A percentile compares a stretch with the other conserved stretches of the same genome.
phyloP scores from a whole-genome alignment of 1,140 invertebrate species.

The Penaeus vannamei region DNA sequence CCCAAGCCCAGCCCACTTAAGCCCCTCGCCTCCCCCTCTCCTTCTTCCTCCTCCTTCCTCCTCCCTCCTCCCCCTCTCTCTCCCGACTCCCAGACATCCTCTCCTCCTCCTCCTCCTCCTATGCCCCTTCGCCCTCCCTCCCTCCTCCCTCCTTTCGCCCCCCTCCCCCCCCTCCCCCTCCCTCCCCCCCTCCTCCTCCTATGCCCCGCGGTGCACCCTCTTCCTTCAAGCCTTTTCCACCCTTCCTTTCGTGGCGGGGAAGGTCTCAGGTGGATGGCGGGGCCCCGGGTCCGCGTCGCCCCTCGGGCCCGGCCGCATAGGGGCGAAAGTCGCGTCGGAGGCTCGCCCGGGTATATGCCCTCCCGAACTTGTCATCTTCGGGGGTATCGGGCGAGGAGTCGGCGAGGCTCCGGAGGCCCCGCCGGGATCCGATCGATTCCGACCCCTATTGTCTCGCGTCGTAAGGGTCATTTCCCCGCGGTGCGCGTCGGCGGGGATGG shows the following conservation, averaged over 20 bases:
- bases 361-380: slow-evolving; percentile 43
- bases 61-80: slow-evolving; percentile 61
- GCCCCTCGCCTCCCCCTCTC: background rate
- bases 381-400: slow-evolving; percentile 44
- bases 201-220: slow-evolving; percentile 57
- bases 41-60: no score
- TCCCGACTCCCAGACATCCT: slow-evolving; percentile 1
- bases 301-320: background rate
- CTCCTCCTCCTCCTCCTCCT: background rate
- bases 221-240: slow-evolving; percentile 65
- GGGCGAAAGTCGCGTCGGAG: slow-evolving; percentile 32
- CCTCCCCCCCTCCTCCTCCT: slow-evolving; percentile 7
- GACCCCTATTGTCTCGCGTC: slow-evolving; percentile 36
- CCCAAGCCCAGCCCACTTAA: no score
- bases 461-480: slow-evolving; percentile 29
- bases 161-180: background rate
- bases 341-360: slow-evolving; percentile 52
- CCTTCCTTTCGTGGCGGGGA: slow-evolving; percentile 54
- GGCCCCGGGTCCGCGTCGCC: background rate
- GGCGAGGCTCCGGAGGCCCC: background rate
- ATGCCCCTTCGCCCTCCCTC: slow-evolving; percentile 40
- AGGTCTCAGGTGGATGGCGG: slow-evolving; percentile 40
- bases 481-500: slow-evolving; percentile 22
- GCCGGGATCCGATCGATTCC: slow-evolving; percentile 10
- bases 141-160: background rate